Evolutionary conservation across 2,113 vertebrate species (phyloP), one percentile per base, ranked within the genome.

Genomic region (Callithrix jacchus): DNA sequence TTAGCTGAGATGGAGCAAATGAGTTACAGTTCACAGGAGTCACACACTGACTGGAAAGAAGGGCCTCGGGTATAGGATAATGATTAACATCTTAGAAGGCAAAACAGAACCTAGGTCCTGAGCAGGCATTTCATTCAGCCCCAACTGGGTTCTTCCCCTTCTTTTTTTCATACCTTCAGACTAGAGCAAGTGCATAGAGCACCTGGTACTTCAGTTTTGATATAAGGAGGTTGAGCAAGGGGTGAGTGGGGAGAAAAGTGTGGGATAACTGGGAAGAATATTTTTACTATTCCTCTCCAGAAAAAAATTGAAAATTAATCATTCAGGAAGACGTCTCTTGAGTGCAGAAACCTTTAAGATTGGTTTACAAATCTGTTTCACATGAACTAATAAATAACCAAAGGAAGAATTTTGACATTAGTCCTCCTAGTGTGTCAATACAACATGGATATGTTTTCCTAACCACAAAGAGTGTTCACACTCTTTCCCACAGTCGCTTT

Each of bases 401-500:
- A 58, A 84, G 42, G 83, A 93, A 87, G 54, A 90, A 80, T 93
- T 95, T 74, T 95, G 66, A 91, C 42, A 54, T 83, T 56, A 76
- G 35, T 20, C 35, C 37, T 94, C 74, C 13, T 70, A 96, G 95
- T 96, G 87, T 87, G 88, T 94, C 73, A 58, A 37, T 91, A 71
- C 30, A 40, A 20, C 61, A 35, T 8, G 20, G 83, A 66, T 93
- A 8, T 96, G 32, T 93, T 97, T 97, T 95, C 76, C 85, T 93
- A 96, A 95, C 68, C 90, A 96, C 70, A 76, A 77, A 89, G 90
- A 93, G 77, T 70, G 95, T 45, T 92, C 92, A 95, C 61, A 77
- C 66, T 45, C 95, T 96, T 98, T 98, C 97, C 97, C 96, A 97
- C 85, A 83, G 90, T 93, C 94, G 73, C n/a, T 97, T 95, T 96